These are phyloP conservation scores for Dromius quadrimaculatus DNA, from an alignment of 2,888 invertebrate species.

Conservation along the genomic window DNA sequence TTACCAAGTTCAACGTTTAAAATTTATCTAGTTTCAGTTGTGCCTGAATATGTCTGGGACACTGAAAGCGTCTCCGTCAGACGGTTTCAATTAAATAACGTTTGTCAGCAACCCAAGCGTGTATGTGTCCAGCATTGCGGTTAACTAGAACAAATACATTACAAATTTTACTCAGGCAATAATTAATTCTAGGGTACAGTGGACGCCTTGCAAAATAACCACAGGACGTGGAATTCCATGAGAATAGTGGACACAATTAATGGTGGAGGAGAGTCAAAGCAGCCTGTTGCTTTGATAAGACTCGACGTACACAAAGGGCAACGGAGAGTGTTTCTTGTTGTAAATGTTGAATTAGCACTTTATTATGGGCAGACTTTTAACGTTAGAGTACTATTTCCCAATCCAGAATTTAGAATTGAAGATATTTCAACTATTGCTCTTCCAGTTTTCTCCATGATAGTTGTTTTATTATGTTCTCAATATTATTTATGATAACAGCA, in stretches of 20 bases:
- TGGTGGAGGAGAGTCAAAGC: constrained; percentile 17
- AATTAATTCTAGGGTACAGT: constrained; percentile 34
- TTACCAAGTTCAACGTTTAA: constrained; percentile 35
- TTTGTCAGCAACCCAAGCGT: constrained; percentile 35
- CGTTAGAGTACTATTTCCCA: constrained; percentile 2
- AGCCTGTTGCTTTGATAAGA: constrained; percentile 35
- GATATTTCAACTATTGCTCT: too few species aligned
- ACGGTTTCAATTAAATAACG: constrained; percentile 44
- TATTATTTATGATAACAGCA: too few species aligned
- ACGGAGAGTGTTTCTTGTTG: background rate
- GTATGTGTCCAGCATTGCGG: background rate
- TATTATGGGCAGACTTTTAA: constrained; percentile 1
- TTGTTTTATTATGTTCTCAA: too few species aligned
- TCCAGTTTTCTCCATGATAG: too few species aligned
- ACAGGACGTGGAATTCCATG: constrained; percentile 1
- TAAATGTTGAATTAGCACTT: constrained; percentile 1
- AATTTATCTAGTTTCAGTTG: constrained; percentile 32
- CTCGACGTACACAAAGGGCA: background rate
- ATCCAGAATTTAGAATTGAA: too few species aligned
- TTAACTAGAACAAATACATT: constrained; percentile 42
- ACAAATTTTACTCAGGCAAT: constrained; percentile 41
- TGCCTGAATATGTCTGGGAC: constrained; percentile 37
- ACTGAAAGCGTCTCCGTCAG: constrained; percentile 24
- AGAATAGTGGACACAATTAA: constrained; percentile 6
- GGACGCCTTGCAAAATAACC: constrained; percentile 25